Evolutionary conservation across 2,113 vertebrate genomes (phyloP).

Genomic region (Cromileptes altivelis): DNA sequence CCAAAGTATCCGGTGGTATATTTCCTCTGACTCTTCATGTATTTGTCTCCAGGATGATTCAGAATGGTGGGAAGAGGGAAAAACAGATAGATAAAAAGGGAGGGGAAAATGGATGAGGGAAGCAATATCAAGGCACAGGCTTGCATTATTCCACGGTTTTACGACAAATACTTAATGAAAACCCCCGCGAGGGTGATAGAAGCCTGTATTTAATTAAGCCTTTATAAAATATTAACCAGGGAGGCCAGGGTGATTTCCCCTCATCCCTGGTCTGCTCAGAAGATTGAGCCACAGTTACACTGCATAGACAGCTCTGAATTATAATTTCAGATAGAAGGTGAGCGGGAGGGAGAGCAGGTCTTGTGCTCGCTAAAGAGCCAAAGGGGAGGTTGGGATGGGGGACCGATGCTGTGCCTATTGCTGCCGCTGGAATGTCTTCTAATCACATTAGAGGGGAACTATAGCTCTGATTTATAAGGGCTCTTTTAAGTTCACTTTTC

Average conservation of each 20-base stretch:
- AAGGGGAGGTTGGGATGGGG: conserved; percentile 73
- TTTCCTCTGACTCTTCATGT: conserved; percentile 72
- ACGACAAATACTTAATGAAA: conserved; percentile 87
- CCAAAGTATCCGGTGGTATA: conserved; percentile 73
- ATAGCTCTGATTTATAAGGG: conserved; percentile 80
- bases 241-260: conserved; percentile 73
- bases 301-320: conserved; percentile 72
- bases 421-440: conserved; percentile 76
- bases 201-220: conserved; percentile 86
- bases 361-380: conserved; percentile 72
- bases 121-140: conserved; percentile 78
- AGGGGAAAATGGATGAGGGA: conserved; percentile 63
- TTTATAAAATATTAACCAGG: conserved; percentile 86
- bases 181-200: conserved; percentile 83
- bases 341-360: conserved; percentile 34
- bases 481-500: conserved; percentile 79
- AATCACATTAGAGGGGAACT: conserved; percentile 79
- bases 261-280: conserved; percentile 75
- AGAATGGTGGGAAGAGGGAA: conserved; percentile 68
- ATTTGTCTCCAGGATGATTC: conserved; percentile 82
- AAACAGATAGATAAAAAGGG: conserved; percentile 66
- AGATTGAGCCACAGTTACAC: conserved; percentile 75
- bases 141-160: conserved; percentile 84
- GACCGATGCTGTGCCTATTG: conserved; percentile 63
- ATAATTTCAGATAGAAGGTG: conserved; percentile 75